Conservation (phyloP, 35 echinoderm and acorn worm genomes). For the Nesometra sesokonis region DNA sequence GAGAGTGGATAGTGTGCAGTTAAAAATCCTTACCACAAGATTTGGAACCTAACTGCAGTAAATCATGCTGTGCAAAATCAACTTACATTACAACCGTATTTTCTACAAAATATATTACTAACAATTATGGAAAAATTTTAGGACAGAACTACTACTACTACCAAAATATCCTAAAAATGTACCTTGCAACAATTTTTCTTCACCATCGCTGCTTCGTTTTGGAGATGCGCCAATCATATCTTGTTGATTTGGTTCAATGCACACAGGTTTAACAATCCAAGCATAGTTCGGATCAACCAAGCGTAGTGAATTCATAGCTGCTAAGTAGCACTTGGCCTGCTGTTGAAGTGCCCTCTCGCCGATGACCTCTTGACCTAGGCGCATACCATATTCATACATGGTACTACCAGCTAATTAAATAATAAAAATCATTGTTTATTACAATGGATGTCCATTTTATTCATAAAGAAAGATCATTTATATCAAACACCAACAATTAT, state of each 20-base stretch:
- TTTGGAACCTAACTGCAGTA: too few species aligned
- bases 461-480: too few species aligned
- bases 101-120: too few species aligned
- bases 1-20: too few species aligned
- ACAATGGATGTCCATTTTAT: too few species aligned
- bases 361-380: conserved; percentile 46
- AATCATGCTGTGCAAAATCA: too few species aligned
- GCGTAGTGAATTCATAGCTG: conserved; percentile 72
- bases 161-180: background rate
- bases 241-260: conserved; percentile 34
- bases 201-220: conserved; percentile 73
- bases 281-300: conserved; percentile 65
- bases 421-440: background rate
- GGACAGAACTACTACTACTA: too few species aligned
- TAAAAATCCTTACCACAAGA: too few species aligned
- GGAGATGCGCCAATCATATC: conserved; percentile 70
- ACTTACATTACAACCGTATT: too few species aligned
- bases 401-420: conserved; percentile 50
- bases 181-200: conserved; percentile 34
- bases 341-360: conserved; percentile 34
- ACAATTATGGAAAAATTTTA: too few species aligned
- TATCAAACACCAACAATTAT: too few species aligned
- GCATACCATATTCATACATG: conserved; percentile 88
- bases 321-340: conserved; percentile 65
- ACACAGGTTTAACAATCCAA: conserved; percentile 76